Base-by-base conservation (phyloP, 2,888 invertebrate genomes). In the Calameuta pallipes region DNA sequence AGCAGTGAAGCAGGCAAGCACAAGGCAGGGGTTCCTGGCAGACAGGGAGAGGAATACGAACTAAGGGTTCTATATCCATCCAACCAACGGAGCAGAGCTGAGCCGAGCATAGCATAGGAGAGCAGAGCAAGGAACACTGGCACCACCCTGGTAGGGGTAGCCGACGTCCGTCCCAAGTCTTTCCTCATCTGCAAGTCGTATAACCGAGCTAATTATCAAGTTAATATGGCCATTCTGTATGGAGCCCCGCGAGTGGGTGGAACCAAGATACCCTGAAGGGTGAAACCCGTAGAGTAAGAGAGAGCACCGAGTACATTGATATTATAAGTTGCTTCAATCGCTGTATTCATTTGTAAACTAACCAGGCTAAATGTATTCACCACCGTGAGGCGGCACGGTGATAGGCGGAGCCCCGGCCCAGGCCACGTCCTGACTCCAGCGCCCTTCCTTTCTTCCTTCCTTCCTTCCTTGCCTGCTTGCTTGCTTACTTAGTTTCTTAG, bases 141-240 rank as follows among this genome's bases (percentile, higher is more conserved):
- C 89, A 88, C 88, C 89, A 90, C 90, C 91, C 90, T 85, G 89
- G 91, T 91, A 91, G 91, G 90, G 90, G 90, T 90, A 90, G 90
- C 90, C 91, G 90, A 90, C 91, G 91, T 91, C 91, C 91, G 90
- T 91, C 91, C 90, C 89, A 90, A 91, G 91, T 91, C 91, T 91
- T 91, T 91, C 91, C 95, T 96, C 96, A 96, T 96, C 96, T 96
- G 96, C 95, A 96, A 96, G 95, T 96, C 96, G 95, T 95, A 96
- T 95, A 95, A 95, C 95, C 95, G 94, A 95, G 95, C 96, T 96
- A 96, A 96, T 96, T 96, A 96, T 95, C 96, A 96, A 96, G 96
- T 96, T 95, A 95, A 95, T 96, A 95, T 95, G 95, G 95, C 94
- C 94, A 95, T 95, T 94, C 94, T 94, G 94, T 94, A 94, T 94